Base-by-base conservation (phyloP, 2,888 invertebrate species). In the Adelognathus sp. region DNA sequence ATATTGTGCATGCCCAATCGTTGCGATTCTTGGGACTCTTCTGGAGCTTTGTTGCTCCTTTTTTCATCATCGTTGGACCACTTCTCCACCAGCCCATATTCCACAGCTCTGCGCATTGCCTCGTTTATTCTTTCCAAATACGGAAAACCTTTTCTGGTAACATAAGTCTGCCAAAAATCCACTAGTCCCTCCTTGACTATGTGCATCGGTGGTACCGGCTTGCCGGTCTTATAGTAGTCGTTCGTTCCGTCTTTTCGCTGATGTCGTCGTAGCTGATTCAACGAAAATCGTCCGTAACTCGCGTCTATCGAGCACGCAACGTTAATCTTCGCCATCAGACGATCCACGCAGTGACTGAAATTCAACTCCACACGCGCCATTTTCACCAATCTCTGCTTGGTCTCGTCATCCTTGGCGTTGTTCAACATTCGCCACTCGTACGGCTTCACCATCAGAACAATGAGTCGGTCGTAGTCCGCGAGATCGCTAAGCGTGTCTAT, bases 161-260 rank as follows among this genome's bases (percentile, higher is more conserved):
- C 44, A 50, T 82, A 83, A 1, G 79, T 80, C 9, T 69, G 73
- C 82, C 80, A 83, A 71, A 79, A 79, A 36, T 50, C 60, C 1
- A 69, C 69, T 3, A 85, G 46, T 16, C 58, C 50, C 54, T 85
- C 80, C 9, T 76, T 64, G 41, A 85, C 64, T 11, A 82, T 33
- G 58, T 81, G 80, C 27, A 81, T 54, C 9, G 66, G 36, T 1
- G 72, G 69, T 6, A 73, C 18, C 14, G 9, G 9, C n/a, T 54
- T 36, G 31, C 18, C 21, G 9, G 31, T 6, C 9, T 9, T 14
- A 14, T 11, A 0, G 11, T 58, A 31, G 58, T 14, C 11, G 4
- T 16, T 7, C 33, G 11, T 4, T 1, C 3, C 1, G 24, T 7
- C 24, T n/a, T n/a, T n/a, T 11, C 18, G 24, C 11, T 46, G 46